These are phyloP conservation scores for Teleiodes luculella DNA, from an alignment of 2,888 invertebrate genomes.

Conservation along the genomic window DNA sequence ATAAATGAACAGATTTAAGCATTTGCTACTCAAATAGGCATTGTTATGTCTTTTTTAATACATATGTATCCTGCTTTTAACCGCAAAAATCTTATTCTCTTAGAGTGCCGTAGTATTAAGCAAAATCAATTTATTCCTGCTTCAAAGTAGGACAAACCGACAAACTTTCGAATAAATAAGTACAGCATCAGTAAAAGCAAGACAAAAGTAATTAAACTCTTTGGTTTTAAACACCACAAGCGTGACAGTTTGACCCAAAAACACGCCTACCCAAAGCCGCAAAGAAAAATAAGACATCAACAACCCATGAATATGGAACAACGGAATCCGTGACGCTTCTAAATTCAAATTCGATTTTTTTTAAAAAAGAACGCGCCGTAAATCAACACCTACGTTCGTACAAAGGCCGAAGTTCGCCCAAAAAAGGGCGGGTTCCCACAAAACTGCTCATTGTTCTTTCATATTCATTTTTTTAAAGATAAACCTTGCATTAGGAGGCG, in stretches of 20 bases:
- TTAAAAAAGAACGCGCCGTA: constrained; percentile 24
- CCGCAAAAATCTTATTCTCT: too few species aligned
- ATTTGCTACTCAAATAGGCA: too few species aligned
- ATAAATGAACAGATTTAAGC: too few species aligned
- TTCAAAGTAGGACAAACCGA: not conserved
- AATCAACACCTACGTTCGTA: constrained; percentile 33
- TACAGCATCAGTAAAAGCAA: too few species aligned
- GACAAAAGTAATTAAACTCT: too few species aligned
- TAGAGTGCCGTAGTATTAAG: too few species aligned
- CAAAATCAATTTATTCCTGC: too few species aligned
- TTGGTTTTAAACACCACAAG: not conserved
- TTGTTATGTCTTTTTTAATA: too few species aligned
- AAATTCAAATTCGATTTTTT: constrained; percentile 13
- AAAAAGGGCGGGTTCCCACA: constrained; percentile 33
- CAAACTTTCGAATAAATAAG: too few species aligned
- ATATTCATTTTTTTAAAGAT: constrained; percentile 39
- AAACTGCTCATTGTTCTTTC: constrained; percentile 44
- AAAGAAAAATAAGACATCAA: constrained; percentile 10
- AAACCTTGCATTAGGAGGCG: constrained; percentile 33
- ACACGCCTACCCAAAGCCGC: not conserved
- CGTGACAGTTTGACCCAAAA: not conserved
- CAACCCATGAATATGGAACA: constrained; percentile 5
- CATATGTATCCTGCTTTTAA: too few species aligned
- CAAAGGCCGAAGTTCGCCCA: constrained; percentile 24
- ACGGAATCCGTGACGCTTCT: constrained; percentile 10